phyloP scores from a whole-genome alignment of 2,888 invertebrate genomes.

The Dicyrtomina minuta region DNA sequence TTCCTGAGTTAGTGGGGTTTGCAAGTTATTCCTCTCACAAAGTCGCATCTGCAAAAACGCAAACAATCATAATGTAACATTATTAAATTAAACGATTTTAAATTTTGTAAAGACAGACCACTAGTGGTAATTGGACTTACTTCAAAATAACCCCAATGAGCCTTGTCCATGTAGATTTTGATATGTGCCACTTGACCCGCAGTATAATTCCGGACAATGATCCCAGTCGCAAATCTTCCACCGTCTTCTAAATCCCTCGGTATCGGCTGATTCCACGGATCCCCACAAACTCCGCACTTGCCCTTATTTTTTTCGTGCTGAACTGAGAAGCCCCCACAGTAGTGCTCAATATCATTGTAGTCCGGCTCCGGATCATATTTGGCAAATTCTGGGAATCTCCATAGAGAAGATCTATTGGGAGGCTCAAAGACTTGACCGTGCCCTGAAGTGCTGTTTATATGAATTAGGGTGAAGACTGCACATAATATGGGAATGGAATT shows the following conservation, averaged over 20 bases:
- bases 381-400: slow-evolving; percentile 37
- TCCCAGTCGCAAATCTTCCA: slow-evolving; percentile 39
- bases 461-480: no score
- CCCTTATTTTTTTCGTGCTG: slow-evolving; percentile 15
- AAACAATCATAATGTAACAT: background rate
- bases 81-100: no score
- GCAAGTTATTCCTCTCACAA: slow-evolving; percentile 20
- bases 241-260: slow-evolving; percentile 46
- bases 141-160: slow-evolving; percentile 33
- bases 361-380: slow-evolving; percentile 31
- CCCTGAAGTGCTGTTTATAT: no score
- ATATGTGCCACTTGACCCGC: slow-evolving; percentile 33
- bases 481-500: no score
- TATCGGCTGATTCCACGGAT: slow-evolving; percentile 33
- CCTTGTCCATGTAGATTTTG: slow-evolving; percentile 35
- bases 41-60: slow-evolving; percentile 22
- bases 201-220: slow-evolving; percentile 39
- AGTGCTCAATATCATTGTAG: slow-evolving; percentile 44
- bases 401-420: slow-evolving; percentile 36
- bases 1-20: slow-evolving; percentile 12
- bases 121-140: no score
- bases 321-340: slow-evolving; percentile 39
- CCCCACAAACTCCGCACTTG: slow-evolving; percentile 48
- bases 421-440: slow-evolving; percentile 40
- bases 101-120: no score